Evolutionary conservation across 2,113 vertebrate species (phyloP).

Genomic region (Alethe diademata): DNA sequence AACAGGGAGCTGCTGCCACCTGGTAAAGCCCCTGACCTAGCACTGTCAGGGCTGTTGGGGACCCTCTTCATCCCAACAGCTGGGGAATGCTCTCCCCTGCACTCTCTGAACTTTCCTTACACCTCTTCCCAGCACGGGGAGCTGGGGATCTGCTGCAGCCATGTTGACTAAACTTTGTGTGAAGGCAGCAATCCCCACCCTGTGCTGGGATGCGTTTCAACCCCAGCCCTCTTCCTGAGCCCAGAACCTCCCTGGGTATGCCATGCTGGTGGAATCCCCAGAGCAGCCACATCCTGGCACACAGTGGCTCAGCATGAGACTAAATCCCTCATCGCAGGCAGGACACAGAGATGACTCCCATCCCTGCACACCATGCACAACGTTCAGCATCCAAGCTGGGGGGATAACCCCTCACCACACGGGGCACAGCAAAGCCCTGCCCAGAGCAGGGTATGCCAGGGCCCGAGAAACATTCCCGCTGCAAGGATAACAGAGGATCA

Average conservation of each 20-base stretch:
- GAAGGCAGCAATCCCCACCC: neutral
- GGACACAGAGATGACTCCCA: neutral
- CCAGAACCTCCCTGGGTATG: neutral
- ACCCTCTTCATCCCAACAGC: neutral
- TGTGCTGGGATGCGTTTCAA: rapidly evolving
- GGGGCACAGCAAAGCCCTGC: neutral
- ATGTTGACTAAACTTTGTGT: rapidly evolving
- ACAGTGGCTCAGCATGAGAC: rapidly evolving
- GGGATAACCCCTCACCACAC: rapidly evolving
- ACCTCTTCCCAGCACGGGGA: neutral
- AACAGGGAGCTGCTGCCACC: neutral
- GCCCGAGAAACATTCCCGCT: neutral
- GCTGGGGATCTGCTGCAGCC: neutral
- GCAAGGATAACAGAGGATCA: neutral
- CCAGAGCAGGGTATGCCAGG: neutral
- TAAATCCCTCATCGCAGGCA: neutral
- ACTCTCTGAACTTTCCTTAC: neutral
- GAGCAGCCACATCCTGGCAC: rapidly evolving
- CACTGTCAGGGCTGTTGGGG: neutral
- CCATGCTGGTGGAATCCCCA: too few relatives aligned
- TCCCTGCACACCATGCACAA: rapidly evolving
- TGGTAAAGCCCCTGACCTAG: neutral
- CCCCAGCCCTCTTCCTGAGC: neutral
- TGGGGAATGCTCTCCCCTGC: neutral
- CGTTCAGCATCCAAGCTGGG: neutral